Base-by-base conservation (phyloP, 1,140 invertebrate species). In the Drosophila truncata region DNA sequence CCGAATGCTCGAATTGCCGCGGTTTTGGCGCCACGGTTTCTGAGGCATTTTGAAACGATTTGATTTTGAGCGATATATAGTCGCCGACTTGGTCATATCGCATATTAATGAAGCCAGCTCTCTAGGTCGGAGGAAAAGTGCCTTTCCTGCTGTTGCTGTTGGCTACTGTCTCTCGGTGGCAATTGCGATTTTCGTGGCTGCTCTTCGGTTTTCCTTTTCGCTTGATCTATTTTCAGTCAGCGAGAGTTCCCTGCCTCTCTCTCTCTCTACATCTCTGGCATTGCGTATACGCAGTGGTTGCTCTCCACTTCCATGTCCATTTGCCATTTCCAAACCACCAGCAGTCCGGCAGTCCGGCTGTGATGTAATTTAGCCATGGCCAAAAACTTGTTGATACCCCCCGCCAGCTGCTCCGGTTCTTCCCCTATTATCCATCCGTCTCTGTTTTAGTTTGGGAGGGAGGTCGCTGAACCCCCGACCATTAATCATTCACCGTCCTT, bases 151-250 rank as follows among this genome's bases (percentile, higher is more conserved):
- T 50, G 20, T 2, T 25, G 27, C 7, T 29, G 27, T 27, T 27
- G 27, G 27, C 27, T 7, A 46, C 58, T 31, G 27, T 58, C 54
- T 58, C 54, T 62, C 55, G 70, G 27, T 29, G 27, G 44, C 77
- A 55, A 64, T 42, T 78, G 50, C 47, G 50, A 62, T 82, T 73
- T 64, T 61, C 35, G 33, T 59, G 65, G 59, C 79, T 87, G 79
- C 83, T 85, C 76, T 80, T 78, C 49, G 61, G 35, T 70, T 78
- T 81, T 72, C 57, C 60, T 66, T 75, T 80, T 84, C 66, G 86
- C 85, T 81, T 79, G 85, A 88, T 90, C 85, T 88, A 88, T 88
- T 88, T 88, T 88, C 74, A 49, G 78, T 77, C 47, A 64, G 54
- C 54, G 27, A 8, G 44, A 58, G 42, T 61, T 42, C 58, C 23